Base-by-base conservation (phyloP, 2,797 vertebrate species). In the Lerista edwardsae region DNA sequence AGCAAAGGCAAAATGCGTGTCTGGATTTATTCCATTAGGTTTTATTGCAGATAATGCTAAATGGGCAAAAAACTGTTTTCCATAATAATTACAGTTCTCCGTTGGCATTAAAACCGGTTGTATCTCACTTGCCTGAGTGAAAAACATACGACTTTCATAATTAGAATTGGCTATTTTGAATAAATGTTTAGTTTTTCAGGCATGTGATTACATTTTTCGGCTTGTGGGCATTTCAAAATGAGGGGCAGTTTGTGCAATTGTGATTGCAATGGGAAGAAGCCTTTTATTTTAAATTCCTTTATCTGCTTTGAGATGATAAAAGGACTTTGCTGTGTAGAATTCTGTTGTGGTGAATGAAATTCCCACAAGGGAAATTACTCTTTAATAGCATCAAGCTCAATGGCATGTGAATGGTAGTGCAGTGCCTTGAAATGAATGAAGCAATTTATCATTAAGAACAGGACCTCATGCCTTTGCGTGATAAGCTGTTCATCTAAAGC, bases 281-380 rank as follows among this genome's bases (percentile, higher is more conserved):
- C 41, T 87, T 93, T 92, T 84, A 91, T 93, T 95, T 92, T 88
- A 93, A 92, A 91, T 82, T 91, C 73, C 91, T 94, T 77, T 93
- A 94, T 87, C 89, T 93, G 87, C 75, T 83, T 89, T 10, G 31
- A 57, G 78, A 92, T 92, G 79, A 92, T 91, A 85, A 89, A 93
- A 91, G 82, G 85, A 87, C 84, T 74, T 83, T 36, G 29, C 57
- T 81, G 77, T 85, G 75, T 90, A 44, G 25, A 94, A 80, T 86
- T 86, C 15, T 2, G 84, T 84, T 85, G 80, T 82, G 89, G 82
- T 65, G 77, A 87, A 82, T 92, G 89, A 75, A 94, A 91, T 87
- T 95, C 93, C 89, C 91, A 91, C 78, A 89, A 92, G 93, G 84
- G 59, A 90, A 94, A 95, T 96, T 94, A 92, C 86, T 83, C 89